Conservation (phyloP, 1,140 invertebrate genomes). For the Liolophura sinensis region DNA sequence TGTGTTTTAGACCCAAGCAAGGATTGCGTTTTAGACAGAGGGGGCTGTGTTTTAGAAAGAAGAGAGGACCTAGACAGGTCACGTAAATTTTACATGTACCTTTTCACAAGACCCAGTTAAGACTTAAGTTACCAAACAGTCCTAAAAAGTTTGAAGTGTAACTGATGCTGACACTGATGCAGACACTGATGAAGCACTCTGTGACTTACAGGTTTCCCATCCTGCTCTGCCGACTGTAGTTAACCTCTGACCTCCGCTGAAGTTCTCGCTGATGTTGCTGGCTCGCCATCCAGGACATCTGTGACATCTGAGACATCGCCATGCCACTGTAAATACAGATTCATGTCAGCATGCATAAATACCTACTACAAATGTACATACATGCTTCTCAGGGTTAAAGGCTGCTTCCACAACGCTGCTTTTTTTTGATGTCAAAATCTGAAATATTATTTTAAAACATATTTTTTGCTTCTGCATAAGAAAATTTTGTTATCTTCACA, state of each 20-base stretch:
- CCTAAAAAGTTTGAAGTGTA: not conserved
- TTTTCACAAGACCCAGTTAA: not conserved
- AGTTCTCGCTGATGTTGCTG: slow-evolving; percentile 21
- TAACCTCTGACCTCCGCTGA: slow-evolving; percentile 20
- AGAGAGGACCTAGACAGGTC: not conserved
- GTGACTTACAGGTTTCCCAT: slow-evolving; percentile 16
- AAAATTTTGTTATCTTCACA: not conserved
- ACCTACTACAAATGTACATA: slow-evolving; percentile 4
- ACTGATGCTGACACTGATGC: not conserved
- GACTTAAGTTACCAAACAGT: not conserved
- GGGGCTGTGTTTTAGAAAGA: not conserved
- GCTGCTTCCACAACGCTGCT: too few species aligned
- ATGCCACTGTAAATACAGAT: slow-evolving; percentile 5
- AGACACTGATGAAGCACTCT: not conserved
- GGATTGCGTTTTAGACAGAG: too few species aligned
- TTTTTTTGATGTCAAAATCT: too few species aligned
- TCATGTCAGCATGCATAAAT: not conserved
- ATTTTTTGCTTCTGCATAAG: too few species aligned
- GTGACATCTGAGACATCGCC: slow-evolving; percentile 20
- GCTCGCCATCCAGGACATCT: slow-evolving; percentile 29
- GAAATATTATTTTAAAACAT: too few species aligned
- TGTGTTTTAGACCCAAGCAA: too few species aligned
- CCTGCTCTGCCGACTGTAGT: slow-evolving; percentile 16
- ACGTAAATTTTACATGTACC: not conserved
- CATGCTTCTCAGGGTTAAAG: not conserved